Percentiles rank a stretch among this genome's conserved stretches.
Evolutionary conservation across 2,113 vertebrate genomes (phyloP).

Genomic region (Scytalopus superciliaris): DNA sequence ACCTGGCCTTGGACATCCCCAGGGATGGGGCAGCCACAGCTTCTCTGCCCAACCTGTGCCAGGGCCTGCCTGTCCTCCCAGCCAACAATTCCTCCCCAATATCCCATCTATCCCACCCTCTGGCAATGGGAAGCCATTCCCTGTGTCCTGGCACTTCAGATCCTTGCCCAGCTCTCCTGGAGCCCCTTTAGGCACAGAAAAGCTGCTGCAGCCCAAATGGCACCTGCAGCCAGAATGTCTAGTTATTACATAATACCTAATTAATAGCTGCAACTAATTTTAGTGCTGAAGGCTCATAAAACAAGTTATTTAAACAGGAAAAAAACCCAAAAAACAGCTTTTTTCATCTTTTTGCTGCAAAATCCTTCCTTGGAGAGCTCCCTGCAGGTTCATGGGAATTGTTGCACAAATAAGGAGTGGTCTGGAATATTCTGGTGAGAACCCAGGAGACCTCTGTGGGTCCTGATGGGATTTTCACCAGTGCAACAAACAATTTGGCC

Average conservation of each 20-base stretch:
- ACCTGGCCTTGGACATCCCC: neutral
- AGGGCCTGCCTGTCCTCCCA: fast-evolving
- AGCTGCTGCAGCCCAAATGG: neutral
- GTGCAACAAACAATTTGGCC: neutral
- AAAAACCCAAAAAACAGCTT: too few species aligned
- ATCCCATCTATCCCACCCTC: neutral
- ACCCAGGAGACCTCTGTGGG: neutral
- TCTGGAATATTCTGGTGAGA: neutral
- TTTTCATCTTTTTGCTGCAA: neutral
- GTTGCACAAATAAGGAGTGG: neutral
- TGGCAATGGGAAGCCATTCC: neutral
- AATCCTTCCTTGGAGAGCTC: neutral
- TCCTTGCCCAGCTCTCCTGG: neutral
- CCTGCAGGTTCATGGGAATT: neutral
- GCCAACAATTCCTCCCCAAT: neutral
- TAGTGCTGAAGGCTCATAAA: neutral
- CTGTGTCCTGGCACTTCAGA: neutral
- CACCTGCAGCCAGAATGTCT: neutral
- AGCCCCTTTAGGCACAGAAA: neutral
- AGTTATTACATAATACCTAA: too few species aligned
- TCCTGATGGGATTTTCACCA: neutral
- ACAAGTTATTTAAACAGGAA: neutral
- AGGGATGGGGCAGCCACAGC: neutral
- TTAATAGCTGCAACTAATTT: too few species aligned
- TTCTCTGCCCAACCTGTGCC: neutral